phyloP scores from a whole-genome alignment of 2,113 vertebrate species.

The Sander vitreus region DNA sequence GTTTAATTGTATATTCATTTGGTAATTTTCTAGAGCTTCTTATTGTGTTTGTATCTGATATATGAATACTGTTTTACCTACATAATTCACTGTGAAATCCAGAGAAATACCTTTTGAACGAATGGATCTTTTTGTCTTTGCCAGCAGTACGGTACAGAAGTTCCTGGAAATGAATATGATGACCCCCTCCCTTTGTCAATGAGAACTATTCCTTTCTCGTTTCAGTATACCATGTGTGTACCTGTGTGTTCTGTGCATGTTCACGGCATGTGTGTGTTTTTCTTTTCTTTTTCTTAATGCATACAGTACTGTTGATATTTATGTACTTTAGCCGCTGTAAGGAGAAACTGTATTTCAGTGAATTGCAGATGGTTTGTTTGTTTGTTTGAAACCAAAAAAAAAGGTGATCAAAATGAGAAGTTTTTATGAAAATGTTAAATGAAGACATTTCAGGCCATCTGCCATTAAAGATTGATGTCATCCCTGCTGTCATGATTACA shows the following conservation, averaged over 20 bases:
- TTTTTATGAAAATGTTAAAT: constrained; percentile 81
- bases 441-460: constrained; percentile 77
- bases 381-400: constrained; percentile 69
- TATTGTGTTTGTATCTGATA: constrained; percentile 63
- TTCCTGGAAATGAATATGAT: constrained; percentile 44
- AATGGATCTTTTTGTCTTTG: constrained; percentile 52
- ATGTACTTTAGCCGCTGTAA: constrained; percentile 79
- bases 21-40: constrained; percentile 67
- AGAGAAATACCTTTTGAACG: constrained; percentile 54
- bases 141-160: constrained; percentile 61
- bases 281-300: constrained; percentile 60
- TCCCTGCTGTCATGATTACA: constrained; percentile 46
- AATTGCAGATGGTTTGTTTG: constrained; percentile 74
- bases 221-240: constrained; percentile 62
- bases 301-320: constrained; percentile 80
- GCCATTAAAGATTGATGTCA: constrained; percentile 81
- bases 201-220: constrained; percentile 40
- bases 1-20: constrained; percentile 80
- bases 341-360: constrained; percentile 80
- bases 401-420: constrained; percentile 64
- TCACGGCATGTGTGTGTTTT: constrained; percentile 75
- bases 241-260: constrained; percentile 78
- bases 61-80: constrained; percentile 73
- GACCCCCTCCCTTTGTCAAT: constrained; percentile 38
- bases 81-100: constrained; percentile 81